phyloP scores from a whole-genome alignment of 2,113 vertebrate species.

The Cyphomyrus plagiostoma region DNA sequence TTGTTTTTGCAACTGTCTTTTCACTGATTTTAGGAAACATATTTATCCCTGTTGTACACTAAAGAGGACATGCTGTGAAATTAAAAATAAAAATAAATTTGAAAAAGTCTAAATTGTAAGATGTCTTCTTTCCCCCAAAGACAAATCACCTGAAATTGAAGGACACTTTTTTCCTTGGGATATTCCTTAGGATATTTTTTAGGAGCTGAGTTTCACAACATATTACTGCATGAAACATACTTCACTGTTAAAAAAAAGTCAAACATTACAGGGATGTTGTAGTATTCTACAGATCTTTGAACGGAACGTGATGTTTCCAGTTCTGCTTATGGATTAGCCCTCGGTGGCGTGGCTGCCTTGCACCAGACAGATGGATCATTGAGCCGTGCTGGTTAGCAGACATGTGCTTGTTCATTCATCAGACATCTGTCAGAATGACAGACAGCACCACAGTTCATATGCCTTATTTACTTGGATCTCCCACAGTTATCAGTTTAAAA shows the following conservation, averaged over 20 bases:
- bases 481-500: background rate
- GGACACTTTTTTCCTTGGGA: no score
- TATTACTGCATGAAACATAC: background rate
- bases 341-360: background rate
- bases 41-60: no score
- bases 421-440: background rate
- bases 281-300: background rate
- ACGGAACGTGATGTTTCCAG: background rate
- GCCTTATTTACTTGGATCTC: background rate
- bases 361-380: background rate
- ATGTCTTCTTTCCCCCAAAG: no score
- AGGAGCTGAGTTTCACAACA: background rate
- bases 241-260: background rate
- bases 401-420: background rate
- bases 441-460: background rate
- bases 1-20: no score
- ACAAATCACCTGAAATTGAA: no score
- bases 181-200: background rate
- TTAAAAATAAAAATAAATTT: no score
- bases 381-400: background rate
- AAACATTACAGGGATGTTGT: background rate
- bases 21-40: no score
- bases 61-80: no score
- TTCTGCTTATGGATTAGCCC: background rate
- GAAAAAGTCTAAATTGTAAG: no score